These are phyloP conservation scores for Nycticryphes semicollaris DNA, from an alignment of 2,113 vertebrate genomes.

Conservation along the genomic window DNA sequence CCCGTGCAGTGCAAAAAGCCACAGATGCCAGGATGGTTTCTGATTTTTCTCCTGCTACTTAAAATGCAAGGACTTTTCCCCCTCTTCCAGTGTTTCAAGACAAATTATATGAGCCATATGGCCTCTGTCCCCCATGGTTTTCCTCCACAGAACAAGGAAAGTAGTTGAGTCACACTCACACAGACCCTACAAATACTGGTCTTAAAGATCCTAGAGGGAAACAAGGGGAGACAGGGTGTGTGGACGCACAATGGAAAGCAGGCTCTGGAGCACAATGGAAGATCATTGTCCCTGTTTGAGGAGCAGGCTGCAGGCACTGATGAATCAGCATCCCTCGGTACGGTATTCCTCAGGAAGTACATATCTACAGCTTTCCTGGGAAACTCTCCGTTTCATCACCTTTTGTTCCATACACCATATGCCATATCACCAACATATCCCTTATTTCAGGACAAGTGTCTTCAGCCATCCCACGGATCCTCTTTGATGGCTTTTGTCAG, in stretches of 20 bases:
- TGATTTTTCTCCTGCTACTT: neutral
- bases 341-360: neutral
- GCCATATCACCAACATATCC: neutral
- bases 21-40: neutral
- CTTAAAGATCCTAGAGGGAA: neutral
- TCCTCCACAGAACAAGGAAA: neutral
- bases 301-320: neutral
- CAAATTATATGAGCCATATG: neutral
- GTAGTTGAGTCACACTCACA: neutral
- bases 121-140: neutral
- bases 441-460: neutral
- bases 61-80: neutral
- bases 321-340: neutral
- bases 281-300: neutral
- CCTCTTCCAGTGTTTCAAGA: neutral
- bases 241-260: neutral
- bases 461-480: neutral
- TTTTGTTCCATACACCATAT: neutral
- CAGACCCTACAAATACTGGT: neutral
- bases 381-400: neutral
- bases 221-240: neutral
- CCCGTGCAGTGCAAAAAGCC: neutral
- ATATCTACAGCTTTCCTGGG: neutral
- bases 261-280: neutral
- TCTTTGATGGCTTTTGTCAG: neutral